Evolutionary conservation across 2,797 vertebrate genomes (phyloP), one percentile per base, ranked within the genome.

Genomic region (Sebastes kiyomatsui): DNA sequence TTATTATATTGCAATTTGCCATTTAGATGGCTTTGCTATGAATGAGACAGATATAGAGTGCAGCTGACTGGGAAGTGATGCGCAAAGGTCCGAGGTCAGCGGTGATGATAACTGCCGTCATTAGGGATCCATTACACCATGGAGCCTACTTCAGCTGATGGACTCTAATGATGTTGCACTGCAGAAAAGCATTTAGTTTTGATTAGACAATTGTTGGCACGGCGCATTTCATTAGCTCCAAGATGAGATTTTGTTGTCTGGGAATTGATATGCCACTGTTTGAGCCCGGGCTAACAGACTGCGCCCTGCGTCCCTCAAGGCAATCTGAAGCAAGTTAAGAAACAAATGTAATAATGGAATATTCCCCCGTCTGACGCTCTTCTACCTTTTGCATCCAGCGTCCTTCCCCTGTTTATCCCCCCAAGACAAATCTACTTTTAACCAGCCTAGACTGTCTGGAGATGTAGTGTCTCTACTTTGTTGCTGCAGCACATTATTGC

Each of bases 141-240:
- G 56, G 77, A 86, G 87, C 77, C 81, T 75, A 80, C 87, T 88
- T 79, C 87, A 85, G 82, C 90, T 93, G 91, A 93, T 92, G 87
- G 86, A 87, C 80, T 82, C 79, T 92, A 91, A 93, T 71, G 90
- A 92, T 78, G 75, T 56, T 75, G 78, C 86, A 35, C 84, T 75
- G 87, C 81, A 84, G 87, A 91, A 23, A 93, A 87, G 84, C 87
- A 87, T 93, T 93, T 91, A 73, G 83, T 92, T 93, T 92, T 92
- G 92, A 94, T 94, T 93, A 91, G 90, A 89, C 88, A 78, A 35
- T 89, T 87, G 86, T 85, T 93, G 89, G 89, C 88, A 77, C 67
- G 85, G 87, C 73, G 90, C 88, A 91, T 93, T 94, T 92, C 89
- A 93, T 94, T 94, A 92, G 92, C 83, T 93, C 77, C 25, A 55